phyloP scores from a whole-genome alignment of 2,797 vertebrate genomes.

The Phrynocephalus forsythii region DNA sequence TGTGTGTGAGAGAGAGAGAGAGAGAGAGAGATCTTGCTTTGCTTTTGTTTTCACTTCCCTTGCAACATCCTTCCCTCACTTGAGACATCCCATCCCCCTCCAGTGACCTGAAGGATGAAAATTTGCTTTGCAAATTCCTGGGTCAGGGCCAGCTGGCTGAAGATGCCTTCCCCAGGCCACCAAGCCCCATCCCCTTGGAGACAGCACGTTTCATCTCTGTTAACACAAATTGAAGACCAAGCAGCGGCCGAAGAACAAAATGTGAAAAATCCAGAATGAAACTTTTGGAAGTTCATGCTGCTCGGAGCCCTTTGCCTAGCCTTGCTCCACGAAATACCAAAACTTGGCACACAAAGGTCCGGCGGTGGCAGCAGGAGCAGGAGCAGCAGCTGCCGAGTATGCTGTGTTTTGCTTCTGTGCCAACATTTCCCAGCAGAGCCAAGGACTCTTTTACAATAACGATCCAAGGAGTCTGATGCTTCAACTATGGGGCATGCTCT shows the following conservation, averaged over 20 bases:
- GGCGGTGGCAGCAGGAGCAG: not conserved
- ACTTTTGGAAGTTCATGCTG: not conserved
- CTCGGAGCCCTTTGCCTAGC: not conserved
- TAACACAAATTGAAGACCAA: constrained; percentile 13
- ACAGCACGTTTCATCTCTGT: constrained; percentile 30
- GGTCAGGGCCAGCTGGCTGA: constrained; percentile 52
- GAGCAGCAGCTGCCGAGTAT: not conserved
- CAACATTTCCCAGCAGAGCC: constrained; percentile 40
- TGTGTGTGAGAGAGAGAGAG: too few relatives aligned
- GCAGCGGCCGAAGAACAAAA: not conserved
- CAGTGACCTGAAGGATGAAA: constrained; percentile 50
- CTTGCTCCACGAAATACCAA: constrained; percentile 5
- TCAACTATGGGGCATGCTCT: constrained; percentile 57
- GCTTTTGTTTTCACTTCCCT: constrained; percentile 15
- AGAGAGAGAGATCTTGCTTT: not conserved
- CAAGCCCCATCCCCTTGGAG: constrained; percentile 54
- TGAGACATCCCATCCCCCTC: constrained; percentile 23
- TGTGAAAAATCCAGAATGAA: constrained; percentile 30
- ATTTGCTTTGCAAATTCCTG: constrained; percentile 35
- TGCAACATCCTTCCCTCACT: not conserved
- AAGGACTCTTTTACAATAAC: constrained; percentile 1
- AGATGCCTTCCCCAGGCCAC: not conserved
- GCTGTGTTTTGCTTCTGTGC: constrained; percentile 7
- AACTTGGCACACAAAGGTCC: constrained; percentile 1
- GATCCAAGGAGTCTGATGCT: constrained; percentile 43